A percentile compares a stretch with the other conserved stretches of the same genome.
Conservation (phyloP, 2,888 invertebrate genomes). For the Spicauda simplicius region DNA sequence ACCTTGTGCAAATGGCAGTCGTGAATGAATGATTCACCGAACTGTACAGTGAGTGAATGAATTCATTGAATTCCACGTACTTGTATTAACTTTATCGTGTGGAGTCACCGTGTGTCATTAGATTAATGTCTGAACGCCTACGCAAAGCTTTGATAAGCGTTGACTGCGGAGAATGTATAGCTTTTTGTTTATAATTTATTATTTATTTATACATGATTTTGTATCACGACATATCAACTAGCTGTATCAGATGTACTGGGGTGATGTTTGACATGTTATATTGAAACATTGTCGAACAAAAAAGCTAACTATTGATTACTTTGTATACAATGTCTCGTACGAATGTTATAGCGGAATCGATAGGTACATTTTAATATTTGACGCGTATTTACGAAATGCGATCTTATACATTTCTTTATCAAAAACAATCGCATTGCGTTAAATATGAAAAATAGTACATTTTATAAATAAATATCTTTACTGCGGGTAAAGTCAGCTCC, state of each 20-base stretch:
- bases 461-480: too few species aligned
- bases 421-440: too few species aligned
- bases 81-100: conserved; percentile 4
- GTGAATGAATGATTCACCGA: conserved; percentile 18
- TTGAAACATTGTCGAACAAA: too few species aligned
- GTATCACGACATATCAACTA: neutral
- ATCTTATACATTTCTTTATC: too few species aligned
- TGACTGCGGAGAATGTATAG: neutral
- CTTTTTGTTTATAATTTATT: conserved; percentile 11
- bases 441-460: too few species aligned
- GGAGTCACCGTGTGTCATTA: conserved; percentile 23
- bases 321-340: too few species aligned
- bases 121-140: conserved; percentile 21
- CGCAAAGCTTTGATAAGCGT: conserved; percentile 13
- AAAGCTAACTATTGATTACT: too few species aligned
- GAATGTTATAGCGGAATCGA: too few species aligned
- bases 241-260: neutral
- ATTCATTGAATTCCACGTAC: conserved; percentile 11
- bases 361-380: too few species aligned
- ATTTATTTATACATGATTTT: neutral
- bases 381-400: too few species aligned
- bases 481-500: too few species aligned
- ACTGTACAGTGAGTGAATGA: conserved; percentile 6
- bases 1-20: neutral
- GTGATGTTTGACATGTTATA: too few species aligned